Evolutionary conservation across 2,113 vertebrate genomes (phyloP), one percentile per base, ranked within the genome.

Genomic region (Motacilla alba): DNA sequence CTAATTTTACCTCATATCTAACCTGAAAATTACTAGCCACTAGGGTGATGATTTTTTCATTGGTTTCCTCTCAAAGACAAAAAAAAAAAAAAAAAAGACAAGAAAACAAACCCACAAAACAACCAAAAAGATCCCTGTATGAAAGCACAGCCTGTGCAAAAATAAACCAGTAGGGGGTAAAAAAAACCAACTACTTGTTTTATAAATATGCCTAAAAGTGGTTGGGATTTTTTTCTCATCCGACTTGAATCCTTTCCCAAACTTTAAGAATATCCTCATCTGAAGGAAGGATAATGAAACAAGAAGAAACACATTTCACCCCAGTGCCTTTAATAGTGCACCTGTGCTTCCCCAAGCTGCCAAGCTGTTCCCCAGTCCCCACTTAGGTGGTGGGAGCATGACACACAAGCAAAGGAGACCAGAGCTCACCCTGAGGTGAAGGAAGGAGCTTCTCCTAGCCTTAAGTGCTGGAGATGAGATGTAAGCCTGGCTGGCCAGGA

Each of bases 221-320:
- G 13, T 58, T 52, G 47, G 3, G 3, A 15, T 43, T 66, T 55
- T 88, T 76, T 37, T 4, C 70, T 78, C 37, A 60, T 78, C 73
- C 23, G 4, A 70, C 76, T 96, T 86, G 60, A 96, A 68, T 88
- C 44, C 49, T 75, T 90, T 93, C 44, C 83, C 68, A 87, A 83
- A 70, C 16, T 53, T 81, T 83, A 94, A 87, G 92, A 89, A 90
- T 75, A 90, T 64, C 30, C 37, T 47, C 3, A 17, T 56, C 1
- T 13, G 31, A 58, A 90, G 59, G 76, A 86, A 87, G n/a, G 47
- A 66, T 41, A 64, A 49, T 3, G 31, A 74, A 90, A 81, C 13
- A 64, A 79, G 60, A 55, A 88, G 43, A 59, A 86, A 37, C 43
- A 73, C 20, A 47, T 80, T 86, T 37, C 53, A 26, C 49, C 22